Evolutionary conservation across 2,113 vertebrate species (phyloP), one percentile per base, ranked within the genome.

Genomic region (Hippocampus comes): DNA sequence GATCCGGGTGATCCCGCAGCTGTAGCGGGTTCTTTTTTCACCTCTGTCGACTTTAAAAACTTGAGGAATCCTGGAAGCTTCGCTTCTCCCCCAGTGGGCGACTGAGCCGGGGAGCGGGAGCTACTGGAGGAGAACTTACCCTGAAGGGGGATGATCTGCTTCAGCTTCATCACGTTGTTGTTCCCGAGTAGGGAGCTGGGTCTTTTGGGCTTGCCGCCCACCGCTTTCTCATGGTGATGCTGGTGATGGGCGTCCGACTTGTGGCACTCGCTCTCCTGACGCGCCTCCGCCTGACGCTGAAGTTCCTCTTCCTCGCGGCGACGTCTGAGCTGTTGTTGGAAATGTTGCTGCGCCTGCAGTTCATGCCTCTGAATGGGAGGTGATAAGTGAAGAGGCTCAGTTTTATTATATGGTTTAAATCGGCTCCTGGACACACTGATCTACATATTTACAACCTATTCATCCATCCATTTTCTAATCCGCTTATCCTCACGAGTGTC

Each of bases 61-160:
- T 95, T 95, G 53, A 97, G 93, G 86, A 97, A 97, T 21, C 93
- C 94, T 0, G 95, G 94, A 15, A 97, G 94, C 78, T 96, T 96
- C 67, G 94, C 95, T 78, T 97, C 96, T 0, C 92, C 91, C 64
- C 93, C 90, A 0, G 93, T 94, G 14, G 95, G 96, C 0, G 96
- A 95, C 82, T 95, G 93, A 0, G 94, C 91, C 0, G 94, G 92
- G 4, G 93, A 93, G 65, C 94, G 92, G 2, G 92, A 78, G 0
- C 88, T 30, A 0, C 94, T 80, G 0, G 95, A 94, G 75, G 95
- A 91, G 77, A 96, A 95, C 84, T 95, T 95, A 74, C 94, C 92
- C 91, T 97, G 96, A 20, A 97, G 83, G 1, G 96, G 96, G 87
- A 97, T 96, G 83, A 97, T 97, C 89, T 97, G 95, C 88, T 96